Conservation (phyloP, 2,888 invertebrate species). For the Physocephala rufipes region DNA sequence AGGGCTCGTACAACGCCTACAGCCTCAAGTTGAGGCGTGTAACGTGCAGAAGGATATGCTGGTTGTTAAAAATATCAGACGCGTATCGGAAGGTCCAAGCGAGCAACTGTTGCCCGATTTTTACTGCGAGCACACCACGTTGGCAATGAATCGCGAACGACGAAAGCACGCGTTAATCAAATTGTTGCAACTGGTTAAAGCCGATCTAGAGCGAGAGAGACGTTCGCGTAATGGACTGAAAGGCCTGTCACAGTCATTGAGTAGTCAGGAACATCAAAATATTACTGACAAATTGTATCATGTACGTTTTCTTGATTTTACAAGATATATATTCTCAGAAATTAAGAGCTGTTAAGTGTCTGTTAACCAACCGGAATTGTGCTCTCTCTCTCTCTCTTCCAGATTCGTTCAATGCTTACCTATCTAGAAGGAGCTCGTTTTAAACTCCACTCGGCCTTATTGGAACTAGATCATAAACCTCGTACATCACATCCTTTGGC, state of each 20-base stretch:
- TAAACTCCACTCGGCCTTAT: conserved; percentile 84
- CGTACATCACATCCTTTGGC: conserved; percentile 83
- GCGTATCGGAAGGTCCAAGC: conserved; percentile 69
- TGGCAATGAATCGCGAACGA: conserved; percentile 91
- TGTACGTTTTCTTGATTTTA: conserved; percentile 68
- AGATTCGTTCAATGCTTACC: conserved; percentile 93
- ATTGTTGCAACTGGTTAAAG: conserved; percentile 83
- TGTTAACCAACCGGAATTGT: too few relatives aligned
- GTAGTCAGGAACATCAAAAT: conserved; percentile 86
- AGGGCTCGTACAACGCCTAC: conserved; percentile 68
- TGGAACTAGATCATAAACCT: conserved; percentile 82
- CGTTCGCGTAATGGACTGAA: conserved; percentile 90
- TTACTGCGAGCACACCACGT: conserved; percentile 92
- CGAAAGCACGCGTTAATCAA: conserved; percentile 87
- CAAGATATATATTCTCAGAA: conserved; percentile 2
- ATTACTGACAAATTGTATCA: conserved; percentile 92
- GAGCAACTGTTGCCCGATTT: conserved; percentile 93
- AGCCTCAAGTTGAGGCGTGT: conserved; percentile 62
- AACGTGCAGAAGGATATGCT: conserved; percentile 64
- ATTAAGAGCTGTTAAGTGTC: not conserved
- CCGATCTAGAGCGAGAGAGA: conserved; percentile 88
- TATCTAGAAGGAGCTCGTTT: conserved; percentile 90
- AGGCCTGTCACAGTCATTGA: conserved; percentile 88
- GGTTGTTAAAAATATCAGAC: conserved; percentile 63
- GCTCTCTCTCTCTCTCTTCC: conserved; percentile 51